Base-by-base conservation (phyloP, 2,888 invertebrate genomes). In the Chymomyza caudatula region DNA sequence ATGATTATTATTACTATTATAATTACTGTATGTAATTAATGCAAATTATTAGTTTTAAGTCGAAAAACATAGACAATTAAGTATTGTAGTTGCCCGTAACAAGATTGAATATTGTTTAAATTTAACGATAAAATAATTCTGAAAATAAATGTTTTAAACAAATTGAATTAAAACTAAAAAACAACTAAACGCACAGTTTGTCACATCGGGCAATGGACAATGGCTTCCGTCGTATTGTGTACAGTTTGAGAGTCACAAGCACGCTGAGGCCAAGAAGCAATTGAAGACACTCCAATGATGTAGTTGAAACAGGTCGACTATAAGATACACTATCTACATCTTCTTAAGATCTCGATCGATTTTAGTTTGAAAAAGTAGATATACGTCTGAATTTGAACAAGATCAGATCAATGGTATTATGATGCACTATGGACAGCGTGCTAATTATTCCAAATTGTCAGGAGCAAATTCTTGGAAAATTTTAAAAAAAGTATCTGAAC, bases 101-200 rank as follows among this genome's bases (percentile, higher is more conserved):
- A 85, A 70, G 78, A 80, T 80, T 83, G 80, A 81, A 85, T 80
- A 85, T 81, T 81, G 85, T 81, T 81, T 85, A 71, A 73, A 80
- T 67, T 67, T 72, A 85, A 79, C 43, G 74, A 60, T 80, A 68
- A 85, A 77, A 69, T 72, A 77, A 79, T 65, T 65, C 78, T 68
- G 73, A 84, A 84, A 82, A 82, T 82, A 86, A 82, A 82, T 84
- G 86, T 86, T 82, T 86, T 86, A 86, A 82, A 82, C 85, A 73
- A 78, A 74, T 22, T 49, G 15, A 11, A 8, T 11, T 43, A 37
- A 37, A 37, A 11, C 1, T 1, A 11, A 4, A 2, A n/a, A n/a
- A n/a, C n/a, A n/a, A n/a, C 11, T 37, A 37, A 37, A 37, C 44
- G 2, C 2, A 20, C 22, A 51, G 51, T 51, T 20, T 17, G 51